A percentile compares a stretch with the other conserved stretches of the same genome.
These are phyloP conservation scores for Pharmacophagus antenor DNA, from an alignment of 2,888 invertebrate genomes.

Conservation along the genomic window DNA sequence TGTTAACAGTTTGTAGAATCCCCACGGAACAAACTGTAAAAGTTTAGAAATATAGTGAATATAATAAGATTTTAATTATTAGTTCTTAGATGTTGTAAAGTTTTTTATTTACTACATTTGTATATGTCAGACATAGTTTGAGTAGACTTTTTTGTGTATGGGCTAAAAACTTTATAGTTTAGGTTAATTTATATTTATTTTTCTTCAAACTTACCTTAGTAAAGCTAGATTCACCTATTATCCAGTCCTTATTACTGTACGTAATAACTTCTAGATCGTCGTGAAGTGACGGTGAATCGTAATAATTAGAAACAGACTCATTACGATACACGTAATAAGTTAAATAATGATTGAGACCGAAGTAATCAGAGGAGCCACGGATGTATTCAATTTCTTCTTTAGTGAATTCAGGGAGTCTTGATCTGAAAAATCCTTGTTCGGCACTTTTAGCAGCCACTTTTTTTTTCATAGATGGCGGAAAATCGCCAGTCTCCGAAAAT, in stretches of 20 bases:
- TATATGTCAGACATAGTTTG: too few species aligned
- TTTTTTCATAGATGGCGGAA: slow-evolving; percentile 81
- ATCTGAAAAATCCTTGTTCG: slow-evolving; percentile 75
- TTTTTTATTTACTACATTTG: too few species aligned
- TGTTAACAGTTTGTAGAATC: slow-evolving; percentile 75
- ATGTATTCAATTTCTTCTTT: slow-evolving; percentile 50
- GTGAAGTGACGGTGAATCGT: slow-evolving; percentile 40
- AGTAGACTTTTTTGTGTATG: too few species aligned
- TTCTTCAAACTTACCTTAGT: slow-evolving; percentile 2
- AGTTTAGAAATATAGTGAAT: too few species aligned
- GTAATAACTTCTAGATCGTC: slow-evolving; percentile 41
- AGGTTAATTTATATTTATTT: too few species aligned
- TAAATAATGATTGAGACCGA: slow-evolving; percentile 84
- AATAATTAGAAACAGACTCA: slow-evolving; percentile 37
- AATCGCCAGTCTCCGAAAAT: slow-evolving; percentile 81
- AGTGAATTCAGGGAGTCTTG: slow-evolving; percentile 76
- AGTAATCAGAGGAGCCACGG: slow-evolving; percentile 45
- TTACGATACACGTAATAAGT: slow-evolving; percentile 54
- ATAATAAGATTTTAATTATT: too few species aligned
- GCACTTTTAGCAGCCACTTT: slow-evolving; percentile 77
- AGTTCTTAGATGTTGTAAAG: too few species aligned
- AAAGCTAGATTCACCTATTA: slow-evolving; percentile 5
- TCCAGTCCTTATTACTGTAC: slow-evolving; percentile 32
- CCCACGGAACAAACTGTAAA: slow-evolving; percentile 60
- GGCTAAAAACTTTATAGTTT: too few species aligned